Percentiles rank a stretch among this genome's conserved stretches.
phyloP scores from a whole-genome alignment of 2,888 invertebrate genomes.

The Charanyca ferruginea region DNA sequence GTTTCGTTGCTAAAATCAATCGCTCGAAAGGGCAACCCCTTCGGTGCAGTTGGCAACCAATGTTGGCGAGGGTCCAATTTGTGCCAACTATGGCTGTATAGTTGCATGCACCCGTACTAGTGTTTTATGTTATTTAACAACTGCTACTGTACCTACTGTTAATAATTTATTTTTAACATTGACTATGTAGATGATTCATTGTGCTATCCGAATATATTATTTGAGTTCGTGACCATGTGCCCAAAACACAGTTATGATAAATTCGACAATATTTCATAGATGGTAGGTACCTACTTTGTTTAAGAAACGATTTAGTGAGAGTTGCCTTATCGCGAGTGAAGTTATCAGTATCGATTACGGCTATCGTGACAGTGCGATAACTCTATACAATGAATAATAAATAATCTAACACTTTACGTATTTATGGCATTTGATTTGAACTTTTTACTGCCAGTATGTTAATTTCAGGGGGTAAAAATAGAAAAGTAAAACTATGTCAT shows the following conservation, averaged over 20 bases:
- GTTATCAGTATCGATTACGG: slow-evolving; percentile 83
- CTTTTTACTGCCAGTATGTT: slow-evolving; percentile 32
- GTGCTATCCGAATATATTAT: slow-evolving; percentile 63
- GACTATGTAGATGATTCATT: slow-evolving; percentile 60
- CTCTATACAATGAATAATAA: slow-evolving; percentile 71
- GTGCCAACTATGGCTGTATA: slow-evolving; percentile 75
- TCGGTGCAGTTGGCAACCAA: slow-evolving; percentile 80
- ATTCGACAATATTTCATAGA: slow-evolving; percentile 50
- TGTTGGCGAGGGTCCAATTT: slow-evolving; percentile 84
- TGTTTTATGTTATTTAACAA: slow-evolving; percentile 74
- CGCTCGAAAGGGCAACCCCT: slow-evolving; percentile 77
- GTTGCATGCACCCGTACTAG: slow-evolving; percentile 68
- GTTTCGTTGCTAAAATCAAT: slow-evolving; percentile 75
- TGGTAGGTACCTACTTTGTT: slow-evolving; percentile 47
- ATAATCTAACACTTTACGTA: slow-evolving; percentile 64
- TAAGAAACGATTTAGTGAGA: slow-evolving; percentile 68
- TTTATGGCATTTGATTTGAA: slow-evolving; percentile 54
- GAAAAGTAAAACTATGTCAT: background rate
- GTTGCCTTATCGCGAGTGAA: slow-evolving; percentile 74
- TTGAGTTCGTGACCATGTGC: slow-evolving; percentile 61
- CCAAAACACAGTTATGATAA: slow-evolving; percentile 54
- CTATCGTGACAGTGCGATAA: slow-evolving; percentile 80
- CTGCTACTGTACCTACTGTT: slow-evolving; percentile 45
- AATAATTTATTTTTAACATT: slow-evolving; percentile 56
- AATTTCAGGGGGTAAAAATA: slow-evolving; percentile 15